Conservation (phyloP, 2,888 invertebrate genomes). For the Eristalis arbustorum region DNA sequence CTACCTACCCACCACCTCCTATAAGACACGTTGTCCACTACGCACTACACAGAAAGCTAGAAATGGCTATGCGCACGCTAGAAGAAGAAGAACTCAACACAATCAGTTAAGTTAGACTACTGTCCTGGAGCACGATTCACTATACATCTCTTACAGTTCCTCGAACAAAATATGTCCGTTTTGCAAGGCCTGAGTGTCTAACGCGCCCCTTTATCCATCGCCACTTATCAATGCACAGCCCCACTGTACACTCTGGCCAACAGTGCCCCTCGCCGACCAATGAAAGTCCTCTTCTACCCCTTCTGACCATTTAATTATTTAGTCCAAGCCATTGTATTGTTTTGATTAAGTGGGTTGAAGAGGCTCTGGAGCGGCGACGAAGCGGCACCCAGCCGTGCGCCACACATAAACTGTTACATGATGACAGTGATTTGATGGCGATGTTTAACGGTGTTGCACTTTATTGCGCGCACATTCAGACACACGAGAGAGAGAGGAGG, state of each 20-base stretch:
- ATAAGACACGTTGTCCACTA: too few species aligned
- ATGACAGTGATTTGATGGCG: conserved; percentile 38
- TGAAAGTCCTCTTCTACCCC: conserved; percentile 45
- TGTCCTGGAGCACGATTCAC: too few species aligned
- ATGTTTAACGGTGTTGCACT: conserved; percentile 31
- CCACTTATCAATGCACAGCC: not conserved
- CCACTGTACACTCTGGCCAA: conserved; percentile 21
- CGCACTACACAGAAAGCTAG: too few species aligned
- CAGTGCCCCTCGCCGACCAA: not conserved
- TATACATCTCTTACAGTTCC: too few species aligned
- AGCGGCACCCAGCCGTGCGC: conserved; percentile 1
- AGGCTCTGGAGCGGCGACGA: conserved; percentile 1
- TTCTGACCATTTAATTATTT: conserved; percentile 41
- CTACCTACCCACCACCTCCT: too few species aligned
- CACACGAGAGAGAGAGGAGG: conserved; percentile 17
- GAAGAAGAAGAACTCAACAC: too few species aligned
- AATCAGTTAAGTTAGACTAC: too few species aligned
- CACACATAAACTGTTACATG: conserved; percentile 34
- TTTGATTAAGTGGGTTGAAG: conserved; percentile 12
- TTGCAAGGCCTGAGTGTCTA: not conserved
- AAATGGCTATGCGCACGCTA: too few species aligned
- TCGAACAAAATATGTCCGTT: too few species aligned
- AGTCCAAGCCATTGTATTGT: conserved; percentile 33
- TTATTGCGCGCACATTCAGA: conserved; percentile 24
- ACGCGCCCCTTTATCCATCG: not conserved